These are phyloP conservation scores for Phocoena phocoena DNA, from an alignment of 2,113 vertebrate species.

Conservation along the genomic window DNA sequence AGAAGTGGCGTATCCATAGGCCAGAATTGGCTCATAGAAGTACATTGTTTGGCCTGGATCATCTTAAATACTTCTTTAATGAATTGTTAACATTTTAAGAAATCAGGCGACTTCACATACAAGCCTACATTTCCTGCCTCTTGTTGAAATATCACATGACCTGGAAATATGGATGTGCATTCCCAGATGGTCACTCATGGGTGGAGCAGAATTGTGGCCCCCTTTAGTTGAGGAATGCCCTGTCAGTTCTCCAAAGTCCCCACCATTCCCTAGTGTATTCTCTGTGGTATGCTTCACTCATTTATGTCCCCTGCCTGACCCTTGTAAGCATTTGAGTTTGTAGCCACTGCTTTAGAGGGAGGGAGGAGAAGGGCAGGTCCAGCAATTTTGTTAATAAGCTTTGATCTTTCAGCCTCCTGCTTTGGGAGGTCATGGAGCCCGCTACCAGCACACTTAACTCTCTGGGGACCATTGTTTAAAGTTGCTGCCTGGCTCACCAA, in stretches of 20 bases:
- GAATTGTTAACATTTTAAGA: background rate
- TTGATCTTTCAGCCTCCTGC: background rate
- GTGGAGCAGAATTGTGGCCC: background rate
- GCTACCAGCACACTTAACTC: background rate
- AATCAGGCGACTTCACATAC: background rate
- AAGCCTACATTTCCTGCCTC: background rate
- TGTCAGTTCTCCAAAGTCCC: background rate
- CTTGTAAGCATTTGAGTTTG: background rate
- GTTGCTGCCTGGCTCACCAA: background rate
- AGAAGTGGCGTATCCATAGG: background rate
- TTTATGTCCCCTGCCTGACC: background rate
- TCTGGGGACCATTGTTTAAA: background rate
- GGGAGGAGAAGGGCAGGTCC: background rate
- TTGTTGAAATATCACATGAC: constrained; percentile 5
- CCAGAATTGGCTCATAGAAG: background rate
- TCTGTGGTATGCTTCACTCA: fast-evolving
- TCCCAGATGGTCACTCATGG: background rate
- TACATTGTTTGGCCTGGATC: background rate
- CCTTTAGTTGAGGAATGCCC: background rate
- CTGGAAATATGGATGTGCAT: background rate
- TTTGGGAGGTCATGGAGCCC: background rate
- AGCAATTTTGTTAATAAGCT: background rate
- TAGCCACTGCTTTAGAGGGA: background rate
- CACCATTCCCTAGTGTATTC: fast-evolving
- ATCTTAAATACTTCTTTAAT: background rate